Base-by-base conservation (phyloP, 2,113 vertebrate genomes). In the Leptodactylus fuscus region DNA sequence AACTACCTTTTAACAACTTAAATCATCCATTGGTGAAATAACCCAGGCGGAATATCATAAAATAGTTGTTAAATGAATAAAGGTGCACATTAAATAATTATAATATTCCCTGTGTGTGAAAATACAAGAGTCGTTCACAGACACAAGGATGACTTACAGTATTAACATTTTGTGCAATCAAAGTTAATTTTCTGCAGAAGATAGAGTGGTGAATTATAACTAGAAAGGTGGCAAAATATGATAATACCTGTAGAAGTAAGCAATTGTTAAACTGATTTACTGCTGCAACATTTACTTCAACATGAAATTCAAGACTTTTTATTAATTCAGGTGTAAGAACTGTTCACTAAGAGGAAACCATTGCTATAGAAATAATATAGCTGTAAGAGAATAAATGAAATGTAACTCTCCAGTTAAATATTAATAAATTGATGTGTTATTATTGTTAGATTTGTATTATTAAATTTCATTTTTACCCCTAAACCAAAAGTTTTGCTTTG, bases 161-260 rank as follows among this genome's bases (percentile, higher is more conserved):
- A n/a, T n/a, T 53, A 53, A 53, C 5, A 76, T 32, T 32, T 27
- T 22, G 27, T 77, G 48, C 29, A 9, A 27, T 4, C 27, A 36
- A 77, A 53, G 74, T 34, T 77, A 34, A 77, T 77, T 77, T 34
- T 34, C 74, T 41, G n/a, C 48, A 53, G n/a, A 27, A 34, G 48
- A 77, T 46, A 49, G 27, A 76, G 22, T 29, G 15, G 11, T 77
- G 74, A 77, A 7, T 77, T 77, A 53, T 32, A 34, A 51, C 74
- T 51, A 49, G 24, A 15, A 77, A 77, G 27, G 74, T 53, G 53
- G 46, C 74, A 53, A 53, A 53, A 77, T 53, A 29, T 53, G 7
- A 77, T 76, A 77, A 34, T n/a, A n/a, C n/a, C n/a, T n/a, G n/a
- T 53, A 53, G 46, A 77, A 77, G 41, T 77, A 27, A 53, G 74